Base-by-base conservation (phyloP, 2,797 vertebrate species). In the Rhodeus uyekii region DNA sequence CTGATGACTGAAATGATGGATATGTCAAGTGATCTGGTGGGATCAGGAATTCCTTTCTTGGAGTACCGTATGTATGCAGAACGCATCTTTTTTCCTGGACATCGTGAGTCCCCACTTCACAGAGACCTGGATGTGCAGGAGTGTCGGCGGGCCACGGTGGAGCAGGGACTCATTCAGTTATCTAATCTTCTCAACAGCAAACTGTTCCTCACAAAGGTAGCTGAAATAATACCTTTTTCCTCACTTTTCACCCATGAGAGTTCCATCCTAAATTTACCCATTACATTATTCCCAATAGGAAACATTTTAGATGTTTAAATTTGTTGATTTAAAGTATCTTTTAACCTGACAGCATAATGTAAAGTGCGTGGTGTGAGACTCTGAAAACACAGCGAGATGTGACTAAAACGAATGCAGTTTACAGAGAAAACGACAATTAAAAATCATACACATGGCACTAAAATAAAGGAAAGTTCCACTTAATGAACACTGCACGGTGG, bases 1-100 rank as follows among this genome's bases (percentile, higher is more conserved):
- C 91, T 99, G 86, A 99, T 99, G 98, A 99, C 98, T 0, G 98
- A 99, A 91, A 99, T 99, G 98, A 99, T 98, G 88, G 98, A 99
- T 88, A 96, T 99, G 93, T 98, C 98, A 83, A 99, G 97, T 60
- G 98, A 99, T 91, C 94, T 99, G 18, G 96, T 98, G 87, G 97
- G 97, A 81, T 98, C 96, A 0, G 97, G 97, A 34, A 99, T 99
- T 68, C 98, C 98, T 3, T 99, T 99, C 93, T 93, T 99, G 4
- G 97, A 99, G 92, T 99, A 99, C 90, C 96, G 95, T 63, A 95
- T 92, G 90, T 99, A 99, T 0, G 97, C 97, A 0, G 98, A 99
- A 83, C 96, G 98, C 50, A 96, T 99, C 90, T 99, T 99, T 92
- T 99, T 99, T 90, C 98, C 98, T 0, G 97, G 98, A 75, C 96